A percentile compares a stretch with the other conserved stretches of the same genome.
Conservation (phyloP, 2,888 invertebrate genomes). For the Eilema depressum region DNA sequence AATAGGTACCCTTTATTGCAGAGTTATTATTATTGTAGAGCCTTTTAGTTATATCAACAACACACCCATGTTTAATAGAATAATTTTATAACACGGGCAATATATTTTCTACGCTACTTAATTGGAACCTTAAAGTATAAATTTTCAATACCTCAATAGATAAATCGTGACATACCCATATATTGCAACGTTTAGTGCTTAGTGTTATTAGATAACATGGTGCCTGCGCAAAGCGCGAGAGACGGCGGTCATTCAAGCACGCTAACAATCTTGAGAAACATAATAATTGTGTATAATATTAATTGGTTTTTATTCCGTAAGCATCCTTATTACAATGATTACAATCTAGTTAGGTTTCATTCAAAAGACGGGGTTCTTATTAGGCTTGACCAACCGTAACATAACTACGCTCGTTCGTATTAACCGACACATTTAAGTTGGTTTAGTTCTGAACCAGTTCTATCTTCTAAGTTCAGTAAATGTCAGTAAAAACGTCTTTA, state of each 20-base stretch:
- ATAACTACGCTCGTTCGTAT: no score
- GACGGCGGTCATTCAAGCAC: constrained; percentile 36
- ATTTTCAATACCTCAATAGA: constrained; percentile 53
- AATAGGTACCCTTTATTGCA: no score
- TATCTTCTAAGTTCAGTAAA: no score
- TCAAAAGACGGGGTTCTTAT: not conserved
- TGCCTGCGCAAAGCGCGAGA: constrained; percentile 41
- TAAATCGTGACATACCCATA: constrained; percentile 63
- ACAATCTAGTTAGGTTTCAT: not conserved
- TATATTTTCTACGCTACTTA: constrained; percentile 47
- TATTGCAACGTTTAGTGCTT: constrained; percentile 55
- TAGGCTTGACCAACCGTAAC: no score
- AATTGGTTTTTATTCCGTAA: not conserved
- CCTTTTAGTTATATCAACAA: not conserved
- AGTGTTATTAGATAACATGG: constrained; percentile 51
- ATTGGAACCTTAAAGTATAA: constrained; percentile 49
- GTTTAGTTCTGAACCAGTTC: no score
- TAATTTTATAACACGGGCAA: constrained; percentile 49
- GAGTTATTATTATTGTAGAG: no score
- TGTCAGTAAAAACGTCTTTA: no score
- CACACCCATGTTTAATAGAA: constrained; percentile 44
- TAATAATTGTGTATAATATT: constrained; percentile 8
- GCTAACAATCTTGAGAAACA: constrained; percentile 10
- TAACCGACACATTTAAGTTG: no score
- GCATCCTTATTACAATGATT: not conserved